Base-by-base conservation (phyloP, 2,113 vertebrate species). In the Cyrtonyx montezumae region DNA sequence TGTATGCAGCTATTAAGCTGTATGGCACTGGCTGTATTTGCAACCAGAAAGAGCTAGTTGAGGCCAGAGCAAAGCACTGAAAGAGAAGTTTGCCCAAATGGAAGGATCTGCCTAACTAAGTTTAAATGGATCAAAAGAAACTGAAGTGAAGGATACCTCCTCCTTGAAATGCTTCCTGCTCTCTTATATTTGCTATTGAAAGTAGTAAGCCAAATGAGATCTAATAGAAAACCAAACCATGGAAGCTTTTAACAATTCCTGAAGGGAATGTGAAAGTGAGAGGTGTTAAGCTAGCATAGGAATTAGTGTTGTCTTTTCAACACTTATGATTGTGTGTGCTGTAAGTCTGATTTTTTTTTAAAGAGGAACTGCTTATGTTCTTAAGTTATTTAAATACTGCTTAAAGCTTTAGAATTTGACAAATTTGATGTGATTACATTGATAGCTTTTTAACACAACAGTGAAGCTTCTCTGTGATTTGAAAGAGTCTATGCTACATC, bases 121-220 rank as follows among this genome's bases (percentile, higher is more conserved):
- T 80, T 90, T 55, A 36, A 1, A 2, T 19, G 23, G 42, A 30
- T 14, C 34, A 30, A 59, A 67, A 43, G 25, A 63, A 85, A 36
- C 2, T 0, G 0, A 37, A 79, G 9, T 51, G 66, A 61, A 69
- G 55, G 51, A 49, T 32, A 74, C 6, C 12, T 69, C 7, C 42
- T 77, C 46, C 14, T 86, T 49, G 28, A 80, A 67, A 6, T 59
- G 55, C 43, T 90, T 68, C 1, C 11, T 61, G 19, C 51, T 70
- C 3, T 86, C 65, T 26, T 61, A 8, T 25, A 25, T 71, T 70
- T 83, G 56, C 63, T 68, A 20, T 67, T 95, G 56, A 68, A 93
- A 36, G 19, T 37, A 81, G 8, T 76, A 79, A 91, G 76, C 25
- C 22, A 30, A 0, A 1, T 81, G 59, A 77, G 37, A 69, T 18